phyloP scores from a whole-genome alignment of 2,888 invertebrate genomes.

The Protophormia terraenovae region DNA sequence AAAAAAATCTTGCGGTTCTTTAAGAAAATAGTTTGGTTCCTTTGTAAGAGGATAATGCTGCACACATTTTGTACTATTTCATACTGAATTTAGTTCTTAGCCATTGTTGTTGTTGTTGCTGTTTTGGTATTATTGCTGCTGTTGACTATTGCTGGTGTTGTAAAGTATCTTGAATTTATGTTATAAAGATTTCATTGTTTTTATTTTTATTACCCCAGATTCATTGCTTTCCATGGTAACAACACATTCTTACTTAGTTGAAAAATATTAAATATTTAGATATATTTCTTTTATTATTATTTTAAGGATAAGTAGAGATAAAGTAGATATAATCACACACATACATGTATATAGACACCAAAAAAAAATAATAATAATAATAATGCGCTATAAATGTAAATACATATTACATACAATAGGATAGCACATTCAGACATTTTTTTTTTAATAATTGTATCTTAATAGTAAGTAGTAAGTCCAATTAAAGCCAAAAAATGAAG shows the following conservation, averaged over 20 bases:
- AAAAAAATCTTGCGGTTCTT: slow-evolving; percentile 41
- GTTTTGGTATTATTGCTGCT: slow-evolving; percentile 2
- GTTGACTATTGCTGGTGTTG: slow-evolving; percentile 35
- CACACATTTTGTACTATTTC: background rate
- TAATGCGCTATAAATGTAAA: background rate
- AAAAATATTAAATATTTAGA: background rate
- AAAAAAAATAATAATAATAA: background rate
- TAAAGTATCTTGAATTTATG: slow-evolving; percentile 42
- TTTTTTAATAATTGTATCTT: too few species aligned
- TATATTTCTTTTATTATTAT: background rate
- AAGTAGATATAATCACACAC: slow-evolving; percentile 13
- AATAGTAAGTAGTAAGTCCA: too few species aligned
- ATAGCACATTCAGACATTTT: too few species aligned
- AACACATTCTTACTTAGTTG: slow-evolving; percentile 12
- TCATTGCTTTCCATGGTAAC: slow-evolving; percentile 21
- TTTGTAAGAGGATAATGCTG: background rate
- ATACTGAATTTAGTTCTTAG: background rate
- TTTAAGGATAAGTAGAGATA: slow-evolving; percentile 29
- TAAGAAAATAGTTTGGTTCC: slow-evolving; percentile 28
- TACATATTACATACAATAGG: too few species aligned
- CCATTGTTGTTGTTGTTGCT: background rate
- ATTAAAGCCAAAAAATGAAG: too few species aligned
- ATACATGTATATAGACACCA: background rate
- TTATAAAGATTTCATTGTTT: slow-evolving; percentile 51
- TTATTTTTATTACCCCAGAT: slow-evolving; percentile 42